Percentiles rank a stretch among this genome's conserved stretches.
These are phyloP conservation scores for Periparus ater DNA, from an alignment of 2,797 vertebrate species.

Conservation along the genomic window DNA sequence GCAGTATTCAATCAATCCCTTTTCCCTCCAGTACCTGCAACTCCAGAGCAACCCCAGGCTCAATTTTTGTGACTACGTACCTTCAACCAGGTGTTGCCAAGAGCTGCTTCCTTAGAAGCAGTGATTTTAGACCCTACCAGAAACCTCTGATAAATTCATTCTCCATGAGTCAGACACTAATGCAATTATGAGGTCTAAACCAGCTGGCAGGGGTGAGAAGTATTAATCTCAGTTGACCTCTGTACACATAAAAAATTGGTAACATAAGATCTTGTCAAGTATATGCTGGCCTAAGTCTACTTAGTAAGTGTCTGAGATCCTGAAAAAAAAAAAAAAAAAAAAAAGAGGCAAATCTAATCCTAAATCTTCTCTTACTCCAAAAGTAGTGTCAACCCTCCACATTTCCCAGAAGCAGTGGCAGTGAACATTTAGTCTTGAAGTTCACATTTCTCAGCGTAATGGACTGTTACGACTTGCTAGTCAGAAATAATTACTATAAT, in stretches of 20 bases:
- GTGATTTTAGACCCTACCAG: background rate
- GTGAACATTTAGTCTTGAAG: background rate
- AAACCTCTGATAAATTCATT: background rate
- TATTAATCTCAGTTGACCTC: slow-evolving; percentile 7
- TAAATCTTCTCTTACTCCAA: background rate
- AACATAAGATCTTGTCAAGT: background rate
- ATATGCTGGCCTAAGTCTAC: background rate
- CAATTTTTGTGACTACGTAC: background rate
- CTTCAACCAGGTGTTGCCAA: background rate
- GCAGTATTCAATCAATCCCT: background rate
- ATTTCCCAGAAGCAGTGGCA: background rate
- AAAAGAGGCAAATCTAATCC: background rate
- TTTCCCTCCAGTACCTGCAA: background rate
- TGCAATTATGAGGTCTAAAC: background rate
- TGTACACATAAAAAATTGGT: background rate
- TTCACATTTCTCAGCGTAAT: background rate
- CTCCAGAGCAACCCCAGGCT: background rate
- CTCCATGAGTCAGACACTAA: background rate
- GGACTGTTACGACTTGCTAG: background rate
- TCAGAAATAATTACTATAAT: background rate
- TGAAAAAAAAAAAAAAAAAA: background rate
- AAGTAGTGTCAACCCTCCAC: background rate
- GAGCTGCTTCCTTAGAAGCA: background rate
- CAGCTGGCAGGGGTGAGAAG: background rate
- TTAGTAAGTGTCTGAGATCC: background rate